phyloP scores from a whole-genome alignment of 2,113 vertebrate genomes.

The Myrmophylax atrothorax region DNA sequence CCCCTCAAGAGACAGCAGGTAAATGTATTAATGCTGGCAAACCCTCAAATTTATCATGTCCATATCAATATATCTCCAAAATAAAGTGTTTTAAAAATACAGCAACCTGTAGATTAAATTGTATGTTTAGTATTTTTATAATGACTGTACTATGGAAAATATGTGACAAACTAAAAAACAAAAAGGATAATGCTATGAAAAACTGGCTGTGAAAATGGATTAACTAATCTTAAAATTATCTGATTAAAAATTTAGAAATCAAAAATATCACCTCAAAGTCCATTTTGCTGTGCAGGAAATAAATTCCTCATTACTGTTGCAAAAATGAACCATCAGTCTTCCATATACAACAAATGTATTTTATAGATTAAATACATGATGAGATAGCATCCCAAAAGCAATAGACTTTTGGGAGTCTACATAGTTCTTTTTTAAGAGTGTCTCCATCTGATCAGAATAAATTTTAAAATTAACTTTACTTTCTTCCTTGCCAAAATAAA shows the following conservation, averaged over 20 bases:
- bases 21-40: not conserved
- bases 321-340: not conserved
- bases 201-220: not conserved
- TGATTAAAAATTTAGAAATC: not conserved
- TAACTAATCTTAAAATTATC: not conserved
- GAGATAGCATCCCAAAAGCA: not conserved
- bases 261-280: not conserved
- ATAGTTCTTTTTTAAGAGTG: not conserved
- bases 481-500: not conserved
- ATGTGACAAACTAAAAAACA: not conserved
- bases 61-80: not conserved
- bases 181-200: not conserved
- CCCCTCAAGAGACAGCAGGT: not conserved
- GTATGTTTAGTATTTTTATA: not conserved
- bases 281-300: not conserved
- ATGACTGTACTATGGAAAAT: not conserved
- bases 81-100: not conserved
- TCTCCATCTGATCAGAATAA: not conserved
- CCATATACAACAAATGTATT: not conserved
- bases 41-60: not conserved
- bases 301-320: not conserved
- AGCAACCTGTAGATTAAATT: not conserved
- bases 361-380: not conserved
- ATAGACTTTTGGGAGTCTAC: not conserved
- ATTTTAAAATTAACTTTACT: not conserved